Percentiles rank a stretch among this genome's conserved stretches.
Evolutionary conservation across 2,113 vertebrate species (phyloP).

Genomic region (Neodon shergylaensis): DNA sequence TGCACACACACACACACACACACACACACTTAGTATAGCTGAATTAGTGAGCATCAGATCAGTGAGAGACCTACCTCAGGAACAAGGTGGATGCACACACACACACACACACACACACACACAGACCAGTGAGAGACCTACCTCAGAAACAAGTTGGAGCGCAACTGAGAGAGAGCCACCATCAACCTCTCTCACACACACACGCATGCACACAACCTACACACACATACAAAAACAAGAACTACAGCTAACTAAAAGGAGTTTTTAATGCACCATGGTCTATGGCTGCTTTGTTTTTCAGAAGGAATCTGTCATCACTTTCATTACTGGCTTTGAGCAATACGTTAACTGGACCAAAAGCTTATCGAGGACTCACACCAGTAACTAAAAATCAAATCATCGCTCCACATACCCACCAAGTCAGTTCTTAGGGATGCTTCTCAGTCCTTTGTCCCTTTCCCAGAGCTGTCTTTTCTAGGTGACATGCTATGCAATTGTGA

Average conservation of each 20-base stretch:
- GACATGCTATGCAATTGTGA: background rate
- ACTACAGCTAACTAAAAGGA: background rate
- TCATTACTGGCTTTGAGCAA: constrained; percentile 11
- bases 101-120: too few relatives aligned
- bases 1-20: too few relatives aligned
- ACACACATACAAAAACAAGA: background rate
- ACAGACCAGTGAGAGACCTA: too few relatives aligned
- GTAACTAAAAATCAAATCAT: background rate
- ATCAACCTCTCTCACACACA: background rate
- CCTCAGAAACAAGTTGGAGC: too few relatives aligned
- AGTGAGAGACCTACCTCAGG: too few relatives aligned
- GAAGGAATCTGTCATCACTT: constrained; percentile 13
- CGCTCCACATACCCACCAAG: background rate
- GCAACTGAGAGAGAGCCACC: background rate
- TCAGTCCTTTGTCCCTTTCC: background rate
- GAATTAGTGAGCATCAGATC: too few relatives aligned
- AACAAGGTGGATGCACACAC: too few relatives aligned
- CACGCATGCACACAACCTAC: too few relatives aligned
- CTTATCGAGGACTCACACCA: background rate
- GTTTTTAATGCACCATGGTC: background rate
- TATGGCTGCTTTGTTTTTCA: background rate
- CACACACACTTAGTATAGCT: too few relatives aligned
- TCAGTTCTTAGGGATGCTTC: background rate
- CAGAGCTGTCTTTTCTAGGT: background rate
- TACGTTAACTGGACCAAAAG: background rate